phyloP scores from a whole-genome alignment of 2,797 vertebrate genomes.

The Synaphobranchus kaupii region DNA sequence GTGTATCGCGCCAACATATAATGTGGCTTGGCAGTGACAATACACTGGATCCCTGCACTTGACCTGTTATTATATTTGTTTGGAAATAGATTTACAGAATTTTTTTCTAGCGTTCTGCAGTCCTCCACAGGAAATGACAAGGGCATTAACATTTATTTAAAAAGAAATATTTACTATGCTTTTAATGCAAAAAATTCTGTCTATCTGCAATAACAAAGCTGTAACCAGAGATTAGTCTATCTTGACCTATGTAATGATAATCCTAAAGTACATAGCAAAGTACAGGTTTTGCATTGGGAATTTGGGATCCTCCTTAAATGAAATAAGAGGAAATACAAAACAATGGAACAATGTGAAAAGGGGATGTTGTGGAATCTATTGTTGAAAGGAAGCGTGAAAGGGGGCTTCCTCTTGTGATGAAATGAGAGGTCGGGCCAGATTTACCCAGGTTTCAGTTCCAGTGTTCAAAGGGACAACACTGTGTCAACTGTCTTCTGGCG shows the following conservation, averaged over 20 bases:
- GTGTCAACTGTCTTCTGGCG: background rate
- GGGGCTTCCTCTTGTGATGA: background rate
- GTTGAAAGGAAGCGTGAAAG: background rate
- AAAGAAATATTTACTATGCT: too few species aligned
- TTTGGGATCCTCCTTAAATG: background rate
- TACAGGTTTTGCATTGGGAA: background rate
- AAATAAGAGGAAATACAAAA: background rate
- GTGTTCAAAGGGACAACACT: constrained; percentile 20
- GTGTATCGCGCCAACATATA: background rate
- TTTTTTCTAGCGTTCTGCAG: background rate
- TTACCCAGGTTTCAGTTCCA: constrained; percentile 52
- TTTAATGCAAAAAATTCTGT: too few species aligned
- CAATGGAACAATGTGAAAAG: background rate
- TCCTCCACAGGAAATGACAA: background rate
- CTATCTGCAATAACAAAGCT: background rate
- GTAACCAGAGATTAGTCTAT: background rate
- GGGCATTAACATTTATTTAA: background rate
- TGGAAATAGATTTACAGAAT: background rate
- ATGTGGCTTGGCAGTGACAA: background rate
- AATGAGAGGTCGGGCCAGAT: constrained; percentile 44
- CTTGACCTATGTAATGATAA: background rate
- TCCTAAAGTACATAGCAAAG: background rate
- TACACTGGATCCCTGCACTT: background rate
- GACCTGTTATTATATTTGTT: background rate
- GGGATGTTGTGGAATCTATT: background rate